Percentiles rank a stretch among this genome's conserved stretches.
Conservation (phyloP, 2,113 vertebrate species). For the Phaethon lepturus region DNA sequence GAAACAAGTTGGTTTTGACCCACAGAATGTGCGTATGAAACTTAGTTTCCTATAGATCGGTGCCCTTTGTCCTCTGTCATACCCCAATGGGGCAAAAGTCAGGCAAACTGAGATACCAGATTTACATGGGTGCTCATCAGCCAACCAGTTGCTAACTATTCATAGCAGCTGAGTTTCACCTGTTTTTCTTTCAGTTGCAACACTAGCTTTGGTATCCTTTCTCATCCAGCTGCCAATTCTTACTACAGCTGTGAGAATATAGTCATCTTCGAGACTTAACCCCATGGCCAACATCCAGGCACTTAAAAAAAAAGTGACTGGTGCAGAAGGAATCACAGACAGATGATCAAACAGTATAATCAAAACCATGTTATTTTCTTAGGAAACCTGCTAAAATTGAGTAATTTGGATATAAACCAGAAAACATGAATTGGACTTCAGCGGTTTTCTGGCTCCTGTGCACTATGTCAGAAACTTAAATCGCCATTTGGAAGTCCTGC, state of each 20-base stretch:
- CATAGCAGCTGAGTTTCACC: background rate
- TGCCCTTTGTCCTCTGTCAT: background rate
- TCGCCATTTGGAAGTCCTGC: background rate
- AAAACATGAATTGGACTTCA: background rate
- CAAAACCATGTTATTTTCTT: background rate
- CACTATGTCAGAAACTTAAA: background rate
- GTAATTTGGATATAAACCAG: background rate
- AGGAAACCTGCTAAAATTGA: conserved; percentile 11
- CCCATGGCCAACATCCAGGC: background rate
- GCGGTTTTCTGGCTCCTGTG: background rate
- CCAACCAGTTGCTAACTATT: background rate
- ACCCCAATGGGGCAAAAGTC: background rate
- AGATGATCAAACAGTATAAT: background rate
- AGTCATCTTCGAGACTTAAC: background rate
- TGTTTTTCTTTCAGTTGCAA: background rate
- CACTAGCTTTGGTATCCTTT: background rate
- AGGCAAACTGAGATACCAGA: background rate
- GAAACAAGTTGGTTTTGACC: background rate
- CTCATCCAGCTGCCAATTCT: background rate
- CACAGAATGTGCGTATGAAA: background rate
- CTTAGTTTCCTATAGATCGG: background rate
- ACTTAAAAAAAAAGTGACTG: background rate
- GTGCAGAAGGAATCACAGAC: background rate
- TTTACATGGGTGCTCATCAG: background rate
- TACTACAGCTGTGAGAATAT: background rate